Conservation (phyloP, 2,113 vertebrate genomes). For the Prunella fulvescens region DNA sequence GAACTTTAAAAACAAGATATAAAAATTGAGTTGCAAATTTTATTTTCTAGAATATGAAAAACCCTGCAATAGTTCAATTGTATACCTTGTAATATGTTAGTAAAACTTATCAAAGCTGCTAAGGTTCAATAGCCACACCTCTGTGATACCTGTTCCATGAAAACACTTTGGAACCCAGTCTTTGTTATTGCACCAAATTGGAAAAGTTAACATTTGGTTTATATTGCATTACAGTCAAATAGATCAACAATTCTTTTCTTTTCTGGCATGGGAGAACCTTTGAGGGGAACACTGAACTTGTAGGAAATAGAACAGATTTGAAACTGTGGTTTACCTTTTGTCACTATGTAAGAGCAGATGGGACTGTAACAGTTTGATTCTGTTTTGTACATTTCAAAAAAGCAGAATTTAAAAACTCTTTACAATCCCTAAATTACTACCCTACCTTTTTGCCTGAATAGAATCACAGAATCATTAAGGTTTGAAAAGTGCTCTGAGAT, state of each 20-base stretch:
- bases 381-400: not conserved
- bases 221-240: not conserved
- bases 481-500: not conserved
- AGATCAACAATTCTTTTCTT: not conserved
- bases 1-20: conserved; percentile 31
- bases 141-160: not conserved
- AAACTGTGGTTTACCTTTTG: not conserved
- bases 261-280: not conserved
- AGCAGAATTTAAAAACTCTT: not conserved
- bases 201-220: not conserved
- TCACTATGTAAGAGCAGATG: not conserved
- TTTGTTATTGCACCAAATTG: not conserved
- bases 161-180: not conserved
- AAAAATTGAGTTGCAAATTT: not conserved
- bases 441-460: not conserved
- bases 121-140: not conserved
- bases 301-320: not conserved
- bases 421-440: not conserved
- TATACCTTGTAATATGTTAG: not conserved
- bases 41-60: not conserved
- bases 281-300: not conserved
- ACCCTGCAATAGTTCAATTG: not conserved
- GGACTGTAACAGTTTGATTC: not conserved
- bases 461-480: not conserved
- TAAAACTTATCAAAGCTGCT: not conserved